These are phyloP conservation scores for Acleris cristana DNA, from an alignment of 2,888 invertebrate genomes.

Conservation along the genomic window DNA sequence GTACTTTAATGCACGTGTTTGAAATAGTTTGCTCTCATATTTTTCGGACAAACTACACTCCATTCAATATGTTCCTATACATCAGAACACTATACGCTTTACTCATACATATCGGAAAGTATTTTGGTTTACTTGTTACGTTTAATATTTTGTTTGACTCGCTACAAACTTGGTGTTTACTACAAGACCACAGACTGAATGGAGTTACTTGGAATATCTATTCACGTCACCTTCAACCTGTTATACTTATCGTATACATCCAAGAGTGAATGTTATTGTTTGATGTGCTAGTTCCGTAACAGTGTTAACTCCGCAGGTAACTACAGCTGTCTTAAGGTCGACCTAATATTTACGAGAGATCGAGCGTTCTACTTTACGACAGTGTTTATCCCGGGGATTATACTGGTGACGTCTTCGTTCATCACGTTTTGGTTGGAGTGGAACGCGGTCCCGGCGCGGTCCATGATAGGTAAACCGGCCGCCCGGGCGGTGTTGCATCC, in stretches of 20 bases:
- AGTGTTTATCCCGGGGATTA: slow-evolving; percentile 95
- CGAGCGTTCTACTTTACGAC: slow-evolving; percentile 96
- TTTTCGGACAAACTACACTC: slow-evolving; percentile 54
- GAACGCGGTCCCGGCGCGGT: slow-evolving; percentile 95
- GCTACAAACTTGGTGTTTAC: slow-evolving; percentile 36
- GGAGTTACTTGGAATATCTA: slow-evolving; percentile 81
- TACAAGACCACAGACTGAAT: slow-evolving; percentile 84
- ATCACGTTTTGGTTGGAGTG: slow-evolving; percentile 96
- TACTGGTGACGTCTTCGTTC: slow-evolving; percentile 93
- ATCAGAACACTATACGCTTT: slow-evolving; percentile 80
- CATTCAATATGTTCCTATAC: slow-evolving; percentile 57
- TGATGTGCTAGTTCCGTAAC: slow-evolving; percentile 50
- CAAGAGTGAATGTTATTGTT: slow-evolving; percentile 30
- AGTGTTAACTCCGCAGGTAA: slow-evolving; percentile 87
- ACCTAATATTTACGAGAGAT: slow-evolving; percentile 94
- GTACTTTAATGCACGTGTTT: slow-evolving; percentile 61
- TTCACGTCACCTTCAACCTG: slow-evolving; percentile 50
- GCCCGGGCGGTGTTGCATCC: slow-evolving; percentile 51
- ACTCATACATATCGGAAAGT: slow-evolving; percentile 80
- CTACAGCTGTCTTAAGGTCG: slow-evolving; percentile 95
- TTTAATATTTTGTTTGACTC: slow-evolving; percentile 47
- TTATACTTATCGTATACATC: slow-evolving; percentile 42
- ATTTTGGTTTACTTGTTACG: slow-evolving; percentile 63
- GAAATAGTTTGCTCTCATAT: slow-evolving; percentile 55
- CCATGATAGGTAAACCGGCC: slow-evolving; percentile 90